Evolutionary conservation across 1,140 invertebrate species (phyloP), one percentile per base, ranked within the genome.

Genomic region (Papilio machaon): DNA sequence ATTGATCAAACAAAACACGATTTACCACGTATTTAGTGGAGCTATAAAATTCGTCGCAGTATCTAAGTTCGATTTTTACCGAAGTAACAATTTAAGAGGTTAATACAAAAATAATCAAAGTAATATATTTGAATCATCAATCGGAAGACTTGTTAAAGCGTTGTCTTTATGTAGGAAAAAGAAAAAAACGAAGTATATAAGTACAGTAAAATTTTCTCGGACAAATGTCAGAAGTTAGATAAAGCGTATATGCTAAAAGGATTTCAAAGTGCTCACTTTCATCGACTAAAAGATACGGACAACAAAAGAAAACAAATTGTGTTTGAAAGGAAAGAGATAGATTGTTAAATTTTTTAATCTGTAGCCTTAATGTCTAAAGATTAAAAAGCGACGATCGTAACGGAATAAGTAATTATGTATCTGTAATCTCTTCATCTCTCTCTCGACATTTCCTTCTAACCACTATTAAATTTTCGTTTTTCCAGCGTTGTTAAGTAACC

Each of bases 401-500:
- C 30, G 64, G 64, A 70, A 70, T 70, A 70, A 70, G 64, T 70
- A 70, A 70, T 70, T 70, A 38, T 15, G 64, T 70, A 70, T 38
- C 23, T 67, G 23, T 30, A 30, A 30, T 30, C 23, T 67, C 35
- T 30, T 23, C 30, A 67, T 67, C 64, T 15, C 64, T 23, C 35
- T 70, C 64, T 70, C 64, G 23, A 38, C 64, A 70, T 70, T 70
- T 70, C 13, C 64, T 70, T 70, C 64, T 30, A 70, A 70, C 30
- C 30, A 13, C 64, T 17, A 70, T 70, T 15, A 38, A 15, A 17
- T 70, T 70, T 70, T 64, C 60, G 30, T 70, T 38, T 70, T 70
- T 70, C 30, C 11, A 13, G 60, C 23, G 23, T 17, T 70, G 17
- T 70, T 70, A 70, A 70, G 5, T 15, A 70, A 70, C 64, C 30